phyloP scores from a whole-genome alignment of 2,113 vertebrate species.

The Sciurus niger region DNA sequence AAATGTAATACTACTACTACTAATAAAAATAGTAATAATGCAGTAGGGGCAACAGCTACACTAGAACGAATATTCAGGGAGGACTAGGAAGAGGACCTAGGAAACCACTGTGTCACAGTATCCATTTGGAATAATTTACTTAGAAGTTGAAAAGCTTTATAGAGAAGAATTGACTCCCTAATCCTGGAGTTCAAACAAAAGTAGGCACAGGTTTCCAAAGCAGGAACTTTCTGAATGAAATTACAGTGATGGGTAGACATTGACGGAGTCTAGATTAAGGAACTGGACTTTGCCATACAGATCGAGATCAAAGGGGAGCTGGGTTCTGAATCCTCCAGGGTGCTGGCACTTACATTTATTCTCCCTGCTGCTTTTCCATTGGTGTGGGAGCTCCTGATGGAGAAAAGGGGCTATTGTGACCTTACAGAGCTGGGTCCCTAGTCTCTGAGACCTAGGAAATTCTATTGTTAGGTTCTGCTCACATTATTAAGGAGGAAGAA shows the following conservation, averaged over 20 bases:
- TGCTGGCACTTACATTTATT: neutral
- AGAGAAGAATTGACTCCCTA: neutral
- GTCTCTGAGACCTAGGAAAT: neutral
- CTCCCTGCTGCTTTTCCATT: neutral
- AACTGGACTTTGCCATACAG: neutral
- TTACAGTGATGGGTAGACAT: neutral
- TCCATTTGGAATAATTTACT: neutral
- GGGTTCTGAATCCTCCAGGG: neutral
- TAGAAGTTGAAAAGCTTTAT: neutral
- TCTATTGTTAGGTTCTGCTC: neutral
- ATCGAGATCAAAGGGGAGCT: neutral
- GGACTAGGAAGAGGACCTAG: neutral
- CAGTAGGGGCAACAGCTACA: neutral
- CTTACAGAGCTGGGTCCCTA: neutral
- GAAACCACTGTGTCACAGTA: neutral
- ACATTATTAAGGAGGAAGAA: conserved; percentile 14
- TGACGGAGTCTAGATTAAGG: neutral
- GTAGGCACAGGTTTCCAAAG: neutral
- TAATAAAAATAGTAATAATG: neutral
- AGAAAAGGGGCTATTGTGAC: neutral
- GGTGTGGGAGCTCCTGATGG: neutral
- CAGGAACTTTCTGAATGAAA: neutral
- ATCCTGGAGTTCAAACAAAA: neutral
- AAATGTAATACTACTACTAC: neutral
- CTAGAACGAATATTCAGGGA: neutral